Evolutionary conservation across 2,113 vertebrate genomes (phyloP).

Genomic region (Austrofundulus limnaeus): DNA sequence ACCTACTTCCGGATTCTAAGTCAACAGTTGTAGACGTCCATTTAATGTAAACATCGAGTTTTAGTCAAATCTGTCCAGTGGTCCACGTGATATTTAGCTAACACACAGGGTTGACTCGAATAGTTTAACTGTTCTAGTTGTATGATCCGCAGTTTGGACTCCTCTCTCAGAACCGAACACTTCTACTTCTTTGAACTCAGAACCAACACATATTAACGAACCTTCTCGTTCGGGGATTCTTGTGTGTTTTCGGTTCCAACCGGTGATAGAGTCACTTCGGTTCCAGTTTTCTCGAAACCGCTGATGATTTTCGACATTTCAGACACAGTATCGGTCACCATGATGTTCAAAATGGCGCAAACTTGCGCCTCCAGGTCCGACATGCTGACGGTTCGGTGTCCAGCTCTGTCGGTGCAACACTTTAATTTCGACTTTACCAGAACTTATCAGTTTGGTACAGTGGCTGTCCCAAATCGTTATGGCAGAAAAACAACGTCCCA

Average conservation of each 20-base stretch:
- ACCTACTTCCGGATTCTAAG: no score
- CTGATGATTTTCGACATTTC: conserved; percentile 62
- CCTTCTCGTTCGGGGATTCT: conserved; percentile 30
- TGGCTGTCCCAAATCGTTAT: neutral
- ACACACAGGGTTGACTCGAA: no score
- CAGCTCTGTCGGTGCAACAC: no score
- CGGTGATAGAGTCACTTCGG: neutral
- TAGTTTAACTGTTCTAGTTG: conserved; percentile 66
- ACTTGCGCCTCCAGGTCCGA: conserved; percentile 53
- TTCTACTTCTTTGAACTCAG: no score
- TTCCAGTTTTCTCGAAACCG: conserved; percentile 4
- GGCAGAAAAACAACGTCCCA: neutral
- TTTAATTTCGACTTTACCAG: neutral
- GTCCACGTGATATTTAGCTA: no score
- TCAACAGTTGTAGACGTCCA: no score
- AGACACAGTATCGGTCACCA: conserved; percentile 51
- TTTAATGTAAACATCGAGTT: no score
- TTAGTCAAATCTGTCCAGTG: no score
- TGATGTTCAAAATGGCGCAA: conserved; percentile 58
- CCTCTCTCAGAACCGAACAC: no score
- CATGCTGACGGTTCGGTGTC: conserved; percentile 23
- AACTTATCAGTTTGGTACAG: neutral
- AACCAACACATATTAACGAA: neutral
- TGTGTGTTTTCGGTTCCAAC: neutral
- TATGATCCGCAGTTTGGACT: conserved; percentile 65